Base-by-base conservation (phyloP, 2,797 vertebrate species). In the Phalanger gymnotis region DNA sequence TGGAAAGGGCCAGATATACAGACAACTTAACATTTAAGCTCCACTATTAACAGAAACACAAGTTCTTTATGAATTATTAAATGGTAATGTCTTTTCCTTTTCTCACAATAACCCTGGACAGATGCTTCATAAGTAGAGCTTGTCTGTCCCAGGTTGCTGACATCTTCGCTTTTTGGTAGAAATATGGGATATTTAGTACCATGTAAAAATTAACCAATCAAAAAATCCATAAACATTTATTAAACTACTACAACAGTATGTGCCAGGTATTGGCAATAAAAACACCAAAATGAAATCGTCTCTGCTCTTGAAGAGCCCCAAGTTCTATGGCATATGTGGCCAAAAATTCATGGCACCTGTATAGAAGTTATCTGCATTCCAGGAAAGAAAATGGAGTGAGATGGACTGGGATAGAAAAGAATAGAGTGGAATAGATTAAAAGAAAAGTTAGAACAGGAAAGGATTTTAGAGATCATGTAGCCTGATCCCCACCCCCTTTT, bases 41-140 rank as follows among this genome's bases (percentile, higher is more conserved):
- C 54, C 3, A 56, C 14, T 91, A 28, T 53, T 92, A 40, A 81
- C 58, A 92, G 28, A 22, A 93, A 94, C n/a, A 94, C n/a, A 95
- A 90, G 91, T 12, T 90, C 61, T n/a, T 55, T 55, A 90, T 47
- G 7, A 87, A 94, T 40, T 1, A 81, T 27, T 58, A 94, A 81
- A 53, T 91, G 81, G 10, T 1, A 34, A 92, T 73, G 54, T 0
- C 51, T 73, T 93, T 96, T 92, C 12, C 5, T 91, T 90, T 40
- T 95, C 57, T 5, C 10, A 57, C 40, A 11, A 31, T 90, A 89
- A 81, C 4, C 7, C n/a, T 61, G 40, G 52, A 87, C 22, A 94
- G 4, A 87, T 53, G 5, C 0, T 31, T 91, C 28, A 90, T 30
- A 73, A 57, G 12, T 47, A 73, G 56, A 27, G 90, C 9, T 53